Base-by-base conservation (phyloP, 2,888 invertebrate species). In the Lissonota sp. region DNA sequence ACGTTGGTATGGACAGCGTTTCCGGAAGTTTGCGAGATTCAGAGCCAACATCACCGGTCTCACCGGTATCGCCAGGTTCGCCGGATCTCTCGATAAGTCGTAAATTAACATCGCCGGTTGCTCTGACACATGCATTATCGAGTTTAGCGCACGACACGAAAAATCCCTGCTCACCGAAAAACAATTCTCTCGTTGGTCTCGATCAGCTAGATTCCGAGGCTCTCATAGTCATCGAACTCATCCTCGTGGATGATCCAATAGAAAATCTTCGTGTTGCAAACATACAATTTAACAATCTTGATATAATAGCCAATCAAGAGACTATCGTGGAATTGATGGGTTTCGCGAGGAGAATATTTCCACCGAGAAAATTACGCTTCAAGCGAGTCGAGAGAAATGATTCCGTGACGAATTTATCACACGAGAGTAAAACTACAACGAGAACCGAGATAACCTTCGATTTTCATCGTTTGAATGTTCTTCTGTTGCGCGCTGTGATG, bases 271-370 rank as follows among this genome's bases (percentile, higher is more conserved):
- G 97, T 86, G 95, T 98, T 63, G 97, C 97, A 0, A 97, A 97
- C 88, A 96, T 99, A 86, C 95, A 98, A 86, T 99, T 99, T 90
- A 99, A 99, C 90, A 98, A 97, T 92, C 94, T 99, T 85, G 99
- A 99, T 92, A 97, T 99, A 72, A 98, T 98, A 83, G 98, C 98
- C 0, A 99, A 99, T 93, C 98, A 98, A 92, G 98, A 98, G 92
- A 99, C 99, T 0, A 96, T 99, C 84, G 97, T 98, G 7, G 99
- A 99, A 92, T 93, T 99, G 78, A 95, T 98, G 84, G 97, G 97
- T n/a, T 98, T 99, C 90, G 94, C 95, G 4, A 96, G 96, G 87
- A 94, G 97, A 66, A 95, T 97, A 3, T 94, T 95, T 80, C 95
- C 94, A 0, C 70, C 87, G 0, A 84, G 84, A 0, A 91, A 91